These are phyloP conservation scores for Polydesmus complanatus DNA, from an alignment of 2,888 invertebrate genomes.

Conservation along the genomic window DNA sequence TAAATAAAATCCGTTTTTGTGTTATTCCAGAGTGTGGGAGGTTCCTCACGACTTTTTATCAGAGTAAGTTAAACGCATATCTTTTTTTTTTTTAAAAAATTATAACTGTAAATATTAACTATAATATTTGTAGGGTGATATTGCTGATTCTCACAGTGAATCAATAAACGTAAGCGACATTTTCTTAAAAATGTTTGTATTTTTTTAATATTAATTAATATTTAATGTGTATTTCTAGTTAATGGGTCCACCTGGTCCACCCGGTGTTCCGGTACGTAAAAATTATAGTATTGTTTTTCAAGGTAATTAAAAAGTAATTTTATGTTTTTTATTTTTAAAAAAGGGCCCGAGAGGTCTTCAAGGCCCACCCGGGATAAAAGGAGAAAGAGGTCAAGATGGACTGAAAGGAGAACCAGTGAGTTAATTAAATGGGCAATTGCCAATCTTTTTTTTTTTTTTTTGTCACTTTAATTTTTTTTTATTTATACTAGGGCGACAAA, in stretches of 20 bases:
- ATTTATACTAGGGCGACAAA: constrained; percentile 53
- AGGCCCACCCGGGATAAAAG: constrained; percentile 73
- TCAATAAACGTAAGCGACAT: background rate
- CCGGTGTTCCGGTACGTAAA: constrained; percentile 42
- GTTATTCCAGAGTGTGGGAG: background rate
- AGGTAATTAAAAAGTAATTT: background rate
- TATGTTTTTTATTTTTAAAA: background rate
- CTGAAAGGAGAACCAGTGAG: constrained; percentile 67
- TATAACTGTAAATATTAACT: background rate
- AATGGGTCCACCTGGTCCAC: constrained; percentile 57
- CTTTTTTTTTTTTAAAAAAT: too few relatives aligned
- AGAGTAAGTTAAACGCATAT: background rate
- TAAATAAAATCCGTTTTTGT: background rate
- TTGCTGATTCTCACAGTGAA: background rate
- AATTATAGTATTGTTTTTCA: background rate
- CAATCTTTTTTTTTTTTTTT: constrained; percentile 1
- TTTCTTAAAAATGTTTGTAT: background rate
- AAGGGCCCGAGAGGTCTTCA: constrained; percentile 44
- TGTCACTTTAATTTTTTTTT: constrained; percentile 9
- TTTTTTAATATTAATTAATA: background rate
- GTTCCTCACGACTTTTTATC: background rate
- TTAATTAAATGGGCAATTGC: constrained; percentile 9
- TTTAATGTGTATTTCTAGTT: constrained; percentile 17
- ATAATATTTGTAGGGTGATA: background rate
- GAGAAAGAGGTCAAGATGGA: constrained; percentile 69